Percentiles rank a stretch among this genome's conserved stretches.
Evolutionary conservation across 53 echinoderm and acorn worm species (phyloP).

Genomic region (Pentamera pediparva): DNA sequence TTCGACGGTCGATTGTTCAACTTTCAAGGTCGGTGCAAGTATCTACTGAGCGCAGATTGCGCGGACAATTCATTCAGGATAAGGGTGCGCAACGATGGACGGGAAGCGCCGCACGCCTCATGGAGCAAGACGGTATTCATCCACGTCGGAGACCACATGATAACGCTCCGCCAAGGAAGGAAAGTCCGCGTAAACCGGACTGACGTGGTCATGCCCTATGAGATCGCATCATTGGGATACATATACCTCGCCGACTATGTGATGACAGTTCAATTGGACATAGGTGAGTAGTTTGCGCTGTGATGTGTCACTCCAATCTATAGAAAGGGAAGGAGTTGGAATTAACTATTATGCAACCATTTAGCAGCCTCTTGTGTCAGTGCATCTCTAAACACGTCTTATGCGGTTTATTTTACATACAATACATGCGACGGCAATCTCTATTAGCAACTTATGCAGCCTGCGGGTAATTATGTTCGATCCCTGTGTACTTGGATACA

Average conservation of each 20-base stretch:
- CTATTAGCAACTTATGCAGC: too few relatives aligned
- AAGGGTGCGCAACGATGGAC: slow-evolving; percentile 83
- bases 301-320: too few relatives aligned
- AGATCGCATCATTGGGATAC: slow-evolving; percentile 24
- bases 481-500: too few relatives aligned
- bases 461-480: too few relatives aligned
- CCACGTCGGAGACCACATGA: slow-evolving; percentile 52
- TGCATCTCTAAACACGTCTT: too few relatives aligned
- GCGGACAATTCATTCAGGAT: slow-evolving; percentile 60
- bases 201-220: slow-evolving; percentile 59
- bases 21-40: slow-evolving; percentile 95
- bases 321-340: too few relatives aligned
- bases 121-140: slow-evolving; percentile 97
- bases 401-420: too few relatives aligned
- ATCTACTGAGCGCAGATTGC: slow-evolving; percentile 81
- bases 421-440: too few relatives aligned
- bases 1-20: slow-evolving; percentile 86
- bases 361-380: too few relatives aligned
- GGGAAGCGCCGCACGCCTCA: slow-evolving; percentile 64
- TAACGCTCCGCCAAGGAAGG: slow-evolving; percentile 75
- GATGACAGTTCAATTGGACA: slow-evolving; percentile 60
- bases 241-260: slow-evolving; percentile 58
- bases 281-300: slow-evolving; percentile 84
- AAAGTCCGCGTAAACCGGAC: slow-evolving; percentile 64
- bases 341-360: too few relatives aligned